phyloP scores from a whole-genome alignment of 64 coral and sea anemone species.

The Stichodactyla helianthus region DNA sequence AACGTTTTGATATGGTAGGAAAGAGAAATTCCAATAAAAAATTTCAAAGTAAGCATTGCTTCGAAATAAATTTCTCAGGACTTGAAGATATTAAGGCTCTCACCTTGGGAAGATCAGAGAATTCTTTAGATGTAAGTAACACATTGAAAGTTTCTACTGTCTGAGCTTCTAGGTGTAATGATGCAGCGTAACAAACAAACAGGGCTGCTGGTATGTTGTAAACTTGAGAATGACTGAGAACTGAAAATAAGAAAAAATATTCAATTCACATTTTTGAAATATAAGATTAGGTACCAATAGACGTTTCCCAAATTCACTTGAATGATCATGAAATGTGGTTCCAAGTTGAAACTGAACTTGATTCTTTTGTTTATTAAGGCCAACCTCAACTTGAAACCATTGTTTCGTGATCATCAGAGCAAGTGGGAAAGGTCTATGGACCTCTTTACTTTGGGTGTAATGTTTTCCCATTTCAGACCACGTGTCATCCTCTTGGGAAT shows the following conservation, averaged over 20 bases:
- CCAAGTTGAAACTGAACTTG: too few species aligned
- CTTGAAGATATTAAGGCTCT: neutral
- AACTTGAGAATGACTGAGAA: slow-evolving; percentile 73
- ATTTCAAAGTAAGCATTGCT: neutral
- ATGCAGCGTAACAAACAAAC: slow-evolving; percentile 75
- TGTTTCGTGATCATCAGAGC: too few species aligned
- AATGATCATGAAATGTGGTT: too few species aligned
- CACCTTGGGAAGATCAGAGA: slow-evolving; percentile 29
- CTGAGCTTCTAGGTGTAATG: slow-evolving; percentile 51
- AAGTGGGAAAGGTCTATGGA: too few species aligned
- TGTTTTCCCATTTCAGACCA: too few species aligned
- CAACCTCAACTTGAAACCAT: too few species aligned
- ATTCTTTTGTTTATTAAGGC: too few species aligned
- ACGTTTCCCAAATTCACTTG: neutral
- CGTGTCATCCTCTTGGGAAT: too few species aligned
- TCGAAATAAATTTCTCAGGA: too few species aligned
- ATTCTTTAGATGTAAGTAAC: slow-evolving; percentile 28
- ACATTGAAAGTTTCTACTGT: slow-evolving; percentile 69
- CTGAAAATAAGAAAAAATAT: slow-evolving; percentile 11
- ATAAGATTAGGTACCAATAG: neutral
- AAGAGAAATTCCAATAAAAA: neutral
- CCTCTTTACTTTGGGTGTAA: too few species aligned
- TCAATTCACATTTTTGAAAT: neutral
- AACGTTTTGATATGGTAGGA: neutral
- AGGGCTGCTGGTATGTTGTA: slow-evolving; percentile 56